Evolutionary conservation across 2,888 invertebrate species (phyloP), one percentile per base, ranked within the genome.

Genomic region (Drosophila sordidula): DNA sequence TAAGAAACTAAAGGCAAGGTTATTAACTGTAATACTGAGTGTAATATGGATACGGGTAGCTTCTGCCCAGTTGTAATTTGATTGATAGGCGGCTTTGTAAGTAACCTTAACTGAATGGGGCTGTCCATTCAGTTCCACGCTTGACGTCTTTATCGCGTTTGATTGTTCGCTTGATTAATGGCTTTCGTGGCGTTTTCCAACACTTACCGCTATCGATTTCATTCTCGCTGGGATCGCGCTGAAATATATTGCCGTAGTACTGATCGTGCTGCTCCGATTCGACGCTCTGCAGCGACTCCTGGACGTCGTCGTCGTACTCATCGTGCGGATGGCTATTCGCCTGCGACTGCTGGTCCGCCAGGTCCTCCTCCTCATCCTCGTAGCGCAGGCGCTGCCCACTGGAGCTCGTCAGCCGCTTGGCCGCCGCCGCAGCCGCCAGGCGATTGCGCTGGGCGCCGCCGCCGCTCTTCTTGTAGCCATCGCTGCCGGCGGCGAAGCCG

Each of bases 241-340:
- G 87, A 46, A 91, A 89, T 52, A 91, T 93, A 91, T 94, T 93
- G 70, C 93, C 92, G 80, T 94, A 94, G 86, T 95, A 94, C 46
- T 95, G 94, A 90, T 94, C 94, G 44, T 95, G 94, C 85, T 95
- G 95, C 88, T 95, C 95, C 45, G 95, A 95, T 89, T 95, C 95
- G 5, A 95, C 95, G 75, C 95, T 95, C 90, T 95, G 95, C 85
- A 95, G 72, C 18, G 78, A 85, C 34, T 91, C 90, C 55, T 87
- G 90, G 3, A 72, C 87, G 75, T 91, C 90, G n/a, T 83, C 76
- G 3, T 89, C 89, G 66, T 85, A 84, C 14, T 89, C 85, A 54
- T 88, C 89, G 16, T 75, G 66, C 6, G 55, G 26, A 36, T 68
- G 66, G 32, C 41, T 76, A n/a, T 71, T 63, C 2, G 61, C 81